Evolutionary conservation across 2,797 vertebrate species (phyloP), one percentile per base, ranked within the genome.

Genomic region (Linurgus olivaceus): DNA sequence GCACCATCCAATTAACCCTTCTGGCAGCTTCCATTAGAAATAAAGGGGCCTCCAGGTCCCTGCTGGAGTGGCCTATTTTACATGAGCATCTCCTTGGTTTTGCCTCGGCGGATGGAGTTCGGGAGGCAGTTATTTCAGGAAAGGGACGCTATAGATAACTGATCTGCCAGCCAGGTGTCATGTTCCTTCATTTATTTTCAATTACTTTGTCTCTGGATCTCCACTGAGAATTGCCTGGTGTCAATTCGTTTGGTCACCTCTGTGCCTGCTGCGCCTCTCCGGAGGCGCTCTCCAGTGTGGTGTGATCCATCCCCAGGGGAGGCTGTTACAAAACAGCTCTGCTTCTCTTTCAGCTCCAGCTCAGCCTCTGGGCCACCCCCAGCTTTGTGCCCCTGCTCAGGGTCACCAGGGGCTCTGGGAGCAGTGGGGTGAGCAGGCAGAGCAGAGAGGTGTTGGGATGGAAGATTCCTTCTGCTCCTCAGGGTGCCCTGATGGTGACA

Each of bases 121-220:
- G 7, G 86, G 77, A 95, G 82, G 96, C n/a, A 6, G 96, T 93
- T 96, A 97, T 97, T 97, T 97, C 94, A 85, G 95, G 96, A 73
- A 90, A 95, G 87, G 93, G 58, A 74, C 44, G 80, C 96, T 96
- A 95, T 96, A 97, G 96, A 96, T 97, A 97, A 95, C 94, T 94
- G 94, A 96, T 94, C 93, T 28, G 74, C 94, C 86, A 96, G 94
- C 82, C 91, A 96, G 94, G 96, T 97, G 95, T 95, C 96, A 40
- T 29, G 47, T 95, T 88, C 90, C 94, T 93, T 96, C 96, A 97
- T 97, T 97, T 97, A 96, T 91, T 96, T 97, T 94, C 96, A 96
- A 95, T 96, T 96, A 96, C 94, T 80, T 57, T 12, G 93, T 71
- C 82, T 86, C 88, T 44, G 68, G 45, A 66, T 79, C 74, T 91